Conservation (phyloP, 2,113 vertebrate species). For the Danionella cerebrum region DNA sequence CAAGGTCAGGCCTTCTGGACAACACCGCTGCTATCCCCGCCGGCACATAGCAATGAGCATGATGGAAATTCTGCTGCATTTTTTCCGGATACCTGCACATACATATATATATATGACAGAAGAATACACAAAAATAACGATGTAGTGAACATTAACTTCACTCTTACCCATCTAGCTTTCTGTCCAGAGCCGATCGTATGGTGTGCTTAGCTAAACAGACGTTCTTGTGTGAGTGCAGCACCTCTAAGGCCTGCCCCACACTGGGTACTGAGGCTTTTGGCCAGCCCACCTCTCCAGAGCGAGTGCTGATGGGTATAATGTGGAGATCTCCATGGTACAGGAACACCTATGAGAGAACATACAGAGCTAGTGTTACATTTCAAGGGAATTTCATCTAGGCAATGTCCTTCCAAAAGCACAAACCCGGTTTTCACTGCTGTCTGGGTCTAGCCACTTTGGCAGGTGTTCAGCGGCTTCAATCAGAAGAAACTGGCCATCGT, state of each 20-base stretch:
- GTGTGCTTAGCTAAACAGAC: constrained; percentile 67
- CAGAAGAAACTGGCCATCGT: constrained; percentile 88
- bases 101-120: not conserved
- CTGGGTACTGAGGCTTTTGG: constrained; percentile 56
- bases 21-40: constrained; percentile 70
- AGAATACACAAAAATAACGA: constrained; percentile 59
- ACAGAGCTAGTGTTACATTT: too few relatives aligned
- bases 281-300: constrained; percentile 47
- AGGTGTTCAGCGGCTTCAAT: constrained; percentile 92
- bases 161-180: constrained; percentile 75
- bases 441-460: constrained; percentile 88
- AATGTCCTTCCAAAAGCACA: constrained; percentile 28
- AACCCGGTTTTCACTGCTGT: constrained; percentile 86
- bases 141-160: not conserved
- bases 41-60: constrained; percentile 79
- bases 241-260: constrained; percentile 59
- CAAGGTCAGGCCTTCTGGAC: constrained; percentile 69
- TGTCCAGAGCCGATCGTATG: constrained; percentile 65
- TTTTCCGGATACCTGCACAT: constrained; percentile 79
- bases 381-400: too few relatives aligned
- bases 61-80: constrained; percentile 69
- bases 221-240: constrained; percentile 62
- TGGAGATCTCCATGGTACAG: constrained; percentile 78
- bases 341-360: constrained; percentile 71
- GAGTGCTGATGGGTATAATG: constrained; percentile 69